Evolutionary conservation across 37 sponge, comb jelly and placozoan species (phyloP).

Genomic region (Lycopodina hypogea): DNA sequence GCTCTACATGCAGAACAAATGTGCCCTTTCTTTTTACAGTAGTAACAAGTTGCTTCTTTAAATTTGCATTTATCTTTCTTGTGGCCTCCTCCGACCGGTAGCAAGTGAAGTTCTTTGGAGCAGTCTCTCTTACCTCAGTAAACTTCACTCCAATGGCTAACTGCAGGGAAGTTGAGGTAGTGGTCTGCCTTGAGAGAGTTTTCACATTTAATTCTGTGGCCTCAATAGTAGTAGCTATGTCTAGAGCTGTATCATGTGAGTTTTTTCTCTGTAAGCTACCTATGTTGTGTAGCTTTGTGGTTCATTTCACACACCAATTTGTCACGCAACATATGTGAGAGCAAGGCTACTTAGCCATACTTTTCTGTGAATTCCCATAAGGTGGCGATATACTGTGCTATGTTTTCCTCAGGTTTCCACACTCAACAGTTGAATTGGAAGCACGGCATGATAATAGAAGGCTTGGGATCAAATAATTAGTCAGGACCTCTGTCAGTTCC

Average conservation of each 20-base stretch:
- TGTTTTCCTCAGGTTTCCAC: conserved; percentile 6
- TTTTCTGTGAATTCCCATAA: conserved; percentile 7
- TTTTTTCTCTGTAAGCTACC: conserved; percentile 12
- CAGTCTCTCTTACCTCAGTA: conserved; percentile 1
- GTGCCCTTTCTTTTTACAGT: conserved; percentile 39
- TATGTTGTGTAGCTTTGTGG: neutral
- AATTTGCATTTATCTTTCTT: conserved; percentile 6
- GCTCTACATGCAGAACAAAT: conserved; percentile 20
- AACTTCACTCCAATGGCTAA: neutral
- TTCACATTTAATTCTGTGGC: neutral
- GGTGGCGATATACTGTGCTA: conserved; percentile 12
- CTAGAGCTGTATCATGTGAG: conserved; percentile 9
- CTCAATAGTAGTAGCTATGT: neutral
- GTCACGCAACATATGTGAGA: conserved; percentile 18
- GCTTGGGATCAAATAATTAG: conserved; percentile 22
- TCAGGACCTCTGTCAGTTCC: conserved; percentile 12
- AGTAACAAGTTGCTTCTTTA: conserved; percentile 15
- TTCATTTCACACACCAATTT: neutral
- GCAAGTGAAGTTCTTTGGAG: neutral
- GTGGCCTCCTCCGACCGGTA: conserved; percentile 35
- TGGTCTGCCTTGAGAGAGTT: no score
- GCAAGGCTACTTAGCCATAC: neutral
- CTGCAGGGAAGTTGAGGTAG: no score
- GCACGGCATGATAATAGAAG: conserved; percentile 15
- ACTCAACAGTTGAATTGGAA: conserved; percentile 27